Evolutionary conservation across 1,140 invertebrate species (phyloP), one percentile per base, ranked within the genome.

Genomic region (Sarcophaga bullata): DNA sequence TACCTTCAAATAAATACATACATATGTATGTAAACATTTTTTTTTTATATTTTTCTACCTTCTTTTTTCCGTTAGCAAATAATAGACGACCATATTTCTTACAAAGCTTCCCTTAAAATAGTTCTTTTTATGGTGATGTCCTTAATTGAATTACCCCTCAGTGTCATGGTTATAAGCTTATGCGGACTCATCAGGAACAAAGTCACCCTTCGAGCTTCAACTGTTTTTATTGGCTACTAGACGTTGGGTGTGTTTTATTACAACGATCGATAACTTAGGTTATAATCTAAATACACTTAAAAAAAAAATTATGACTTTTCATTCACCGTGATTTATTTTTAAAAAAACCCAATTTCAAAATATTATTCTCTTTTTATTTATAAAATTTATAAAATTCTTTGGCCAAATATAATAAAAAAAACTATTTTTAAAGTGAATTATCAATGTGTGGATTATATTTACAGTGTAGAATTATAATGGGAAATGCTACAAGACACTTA

Each of bases 171-270:
- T 81, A 83, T 82, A 84, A 84, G 83, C 83, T 84, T 82, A 84
- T 84, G 83, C 83, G 83, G 83, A 84, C 82, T 82, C 83, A 84
- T 81, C 83, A 80, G 82, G 83, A 83, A 84, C 83, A 82, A 80
- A 84, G 83, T 84, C 83, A 84, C 83, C 83, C 83, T 84, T 84
- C 83, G 62, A 82, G 83, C 82, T 84, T 84, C 81, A 84, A 84
- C 50, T 84, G 83, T 84, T 84, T 84, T 84, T 84, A 84, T 84
- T 84, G 83, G 83, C n/a, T 84, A 58, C 76, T 78, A 46, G 37
- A 78, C 17, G 52, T 48, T 54, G 73, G 81, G 81, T 73, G 73
- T 54, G 73, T 15, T 82, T 68, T 68, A 68, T 68, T 17, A 25
- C 17, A 25, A 25, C 62, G 62, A 68, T 68, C 62, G 62, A 68